These are phyloP conservation scores for Gymnothorax javanicus DNA, from an alignment of 2,797 vertebrate species.

Conservation along the genomic window DNA sequence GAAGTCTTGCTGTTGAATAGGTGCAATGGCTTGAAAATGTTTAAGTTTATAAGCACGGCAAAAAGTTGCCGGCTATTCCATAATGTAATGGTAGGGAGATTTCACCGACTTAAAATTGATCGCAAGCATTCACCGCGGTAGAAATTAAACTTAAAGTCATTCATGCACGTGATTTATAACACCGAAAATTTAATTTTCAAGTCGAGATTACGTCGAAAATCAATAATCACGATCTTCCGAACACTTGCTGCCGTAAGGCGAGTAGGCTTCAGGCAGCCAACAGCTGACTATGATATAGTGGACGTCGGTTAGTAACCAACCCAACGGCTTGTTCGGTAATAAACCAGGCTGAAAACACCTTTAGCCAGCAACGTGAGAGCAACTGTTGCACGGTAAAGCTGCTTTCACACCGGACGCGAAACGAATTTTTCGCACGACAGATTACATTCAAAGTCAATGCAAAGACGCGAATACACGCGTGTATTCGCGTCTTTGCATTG, in stretches of 20 bases:
- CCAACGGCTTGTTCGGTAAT: background rate
- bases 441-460: too few species aligned
- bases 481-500: too few species aligned
- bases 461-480: too few species aligned
- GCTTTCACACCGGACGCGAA: too few species aligned
- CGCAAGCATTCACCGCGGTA: background rate
- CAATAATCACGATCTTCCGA: background rate
- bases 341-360: background rate
- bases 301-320: conserved; percentile 1
- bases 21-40: background rate
- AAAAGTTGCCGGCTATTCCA: too few species aligned
- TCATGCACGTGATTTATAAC: background rate
- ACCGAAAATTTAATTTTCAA: background rate
- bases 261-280: background rate
- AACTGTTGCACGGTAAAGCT: conserved; percentile 2
- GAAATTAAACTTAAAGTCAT: background rate
- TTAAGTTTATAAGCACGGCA: background rate
- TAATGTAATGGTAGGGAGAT: background rate
- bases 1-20: too few species aligned
- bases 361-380: conserved; percentile 5
- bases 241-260: background rate
- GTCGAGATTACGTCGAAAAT: background rate
- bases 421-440: too few species aligned
- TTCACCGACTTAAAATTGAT: background rate
- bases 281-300: background rate